These are phyloP conservation scores for Tachysurus vachellii DNA, from an alignment of 2,113 vertebrate genomes.

Conservation along the genomic window DNA sequence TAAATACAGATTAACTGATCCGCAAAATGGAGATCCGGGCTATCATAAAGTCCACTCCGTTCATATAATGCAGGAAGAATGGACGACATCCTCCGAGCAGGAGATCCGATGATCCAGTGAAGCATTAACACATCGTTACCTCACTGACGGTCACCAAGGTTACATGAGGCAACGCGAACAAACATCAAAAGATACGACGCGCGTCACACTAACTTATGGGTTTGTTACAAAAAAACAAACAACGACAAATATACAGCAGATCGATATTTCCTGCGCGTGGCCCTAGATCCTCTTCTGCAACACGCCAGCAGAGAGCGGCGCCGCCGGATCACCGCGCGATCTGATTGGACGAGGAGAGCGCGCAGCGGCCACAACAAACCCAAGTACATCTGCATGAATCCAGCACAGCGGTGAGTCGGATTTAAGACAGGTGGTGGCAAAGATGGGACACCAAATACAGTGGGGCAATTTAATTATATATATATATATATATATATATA, in stretches of 20 bases:
- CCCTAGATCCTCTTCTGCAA: neutral
- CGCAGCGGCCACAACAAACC: neutral
- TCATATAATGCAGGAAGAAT: neutral
- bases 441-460: neutral
- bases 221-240: neutral
- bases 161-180: neutral
- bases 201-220: too few species aligned
- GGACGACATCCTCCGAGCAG: conserved; percentile 37
- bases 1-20: neutral
- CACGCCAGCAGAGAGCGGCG: conserved; percentile 3
- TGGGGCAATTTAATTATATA: neutral
- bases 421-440: neutral
- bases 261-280: too few species aligned
- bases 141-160: conserved; percentile 7
- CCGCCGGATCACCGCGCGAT: neutral
- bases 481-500: too few species aligned
- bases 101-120: conserved; percentile 14
- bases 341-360: conserved; percentile 19
- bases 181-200: neutral
- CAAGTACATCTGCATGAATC: neutral
- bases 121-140: neutral
- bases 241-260: neutral
- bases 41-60: conserved; percentile 37
- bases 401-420: neutral
- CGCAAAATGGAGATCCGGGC: neutral